A percentile compares a stretch with the other conserved stretches of the same genome.
Evolutionary conservation across 2,113 vertebrate genomes (phyloP).

Genomic region (human): GRCh38 chr14:92476501-92477000

Average conservation of each 20-base stretch:
- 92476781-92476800: background rate
- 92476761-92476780: background rate
- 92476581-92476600: background rate
- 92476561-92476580: background rate
- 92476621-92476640: background rate
- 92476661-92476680: background rate
- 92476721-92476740: background rate
- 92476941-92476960: background rate
- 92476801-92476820: background rate
- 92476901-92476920: background rate
- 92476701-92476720: accelerated
- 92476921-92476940: background rate
- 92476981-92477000: background rate
- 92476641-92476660: background rate
- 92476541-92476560: background rate
- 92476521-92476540: background rate
- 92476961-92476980: background rate
- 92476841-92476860: background rate
- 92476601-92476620: background rate
- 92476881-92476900: background rate
- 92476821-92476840: background rate
- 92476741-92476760: background rate
- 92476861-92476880: background rate
- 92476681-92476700: background rate
- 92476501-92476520: background rate